Base-by-base conservation (phyloP, 2,797 vertebrate species). In the Hypotaenidia okinawae region DNA sequence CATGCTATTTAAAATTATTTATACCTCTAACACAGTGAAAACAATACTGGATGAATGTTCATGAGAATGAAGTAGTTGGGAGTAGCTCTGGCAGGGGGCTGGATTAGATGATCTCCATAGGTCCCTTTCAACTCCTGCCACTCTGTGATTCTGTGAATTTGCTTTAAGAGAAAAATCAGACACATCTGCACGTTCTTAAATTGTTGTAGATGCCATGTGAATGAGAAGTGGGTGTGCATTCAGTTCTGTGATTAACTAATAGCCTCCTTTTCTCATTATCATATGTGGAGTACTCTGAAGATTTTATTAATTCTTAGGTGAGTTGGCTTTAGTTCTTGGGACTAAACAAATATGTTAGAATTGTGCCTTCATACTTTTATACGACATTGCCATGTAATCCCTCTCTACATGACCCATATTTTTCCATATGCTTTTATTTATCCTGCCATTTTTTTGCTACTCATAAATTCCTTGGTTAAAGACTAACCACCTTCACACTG, bases 351-450 rank as follows among this genome's bases (percentile, higher is more conserved):
- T 21, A 66, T 8, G 5, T 5, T 28, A 37, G 22, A 69, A 62
- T 43, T 70, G 4, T 66, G 5, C 18, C 21, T 57, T 21, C 8
- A 47, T 41, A 2, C 8, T 37, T 73, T 61, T 41, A 30, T 13
- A 27, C 18, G 57, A 7, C 11, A 30, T 32, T 62, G 12, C 5
- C 4, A 13, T 17, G 13, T 28, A 35, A 37, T 22, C 16, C 30
- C 14, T 58, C 4, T 43, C 7, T 24, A 16, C 24, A 10, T 0
- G 4, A 2, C 11, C 11, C 5, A 1, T 62, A 18, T 43, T 76
- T 87, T 83, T 5, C 12, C 16, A 54, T 16, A 4, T 25, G 10
- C 15, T 84, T 76, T 86, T 80, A 55, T 57, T 52, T 61, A 6
- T 15, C 11, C 6, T 69, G 12, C 7, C 10, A 49, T 37, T 80